A percentile compares a stretch with the other conserved stretches of the same genome.
Evolutionary conservation across 2,888 invertebrate genomes (phyloP).

Genomic region (Hemistola chrysoprasaria): DNA sequence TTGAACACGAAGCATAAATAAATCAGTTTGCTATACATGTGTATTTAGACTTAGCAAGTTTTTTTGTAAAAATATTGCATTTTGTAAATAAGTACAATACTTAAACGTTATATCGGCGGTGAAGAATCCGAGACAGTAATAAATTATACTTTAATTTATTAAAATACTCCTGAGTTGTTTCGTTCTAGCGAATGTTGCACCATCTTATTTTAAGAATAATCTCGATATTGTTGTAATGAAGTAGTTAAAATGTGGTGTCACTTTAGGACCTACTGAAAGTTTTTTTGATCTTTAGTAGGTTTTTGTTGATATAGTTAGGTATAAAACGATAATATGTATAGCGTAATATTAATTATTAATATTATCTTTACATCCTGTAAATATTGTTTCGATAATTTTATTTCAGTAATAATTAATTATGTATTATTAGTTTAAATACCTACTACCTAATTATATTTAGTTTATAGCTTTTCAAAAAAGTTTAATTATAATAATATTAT

Average conservation of each 20-base stretch:
- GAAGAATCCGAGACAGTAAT: constrained; percentile 61
- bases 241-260: constrained; percentile 75
- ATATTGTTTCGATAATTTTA: constrained; percentile 77
- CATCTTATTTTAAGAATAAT: constrained; percentile 71
- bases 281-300: constrained; percentile 66
- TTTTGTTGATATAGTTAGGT: constrained; percentile 75
- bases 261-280: constrained; percentile 71
- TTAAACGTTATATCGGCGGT: constrained; percentile 47
- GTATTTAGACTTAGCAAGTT: constrained; percentile 36
- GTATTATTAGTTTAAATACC: constrained; percentile 74
- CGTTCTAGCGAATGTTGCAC: constrained; percentile 78
- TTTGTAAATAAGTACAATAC: constrained; percentile 79
- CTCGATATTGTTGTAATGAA: constrained; percentile 69
- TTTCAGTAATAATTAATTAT: constrained; percentile 64
- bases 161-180: constrained; percentile 75
- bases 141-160: constrained; percentile 63
- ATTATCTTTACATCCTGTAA: constrained; percentile 70
- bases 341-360: constrained; percentile 54
- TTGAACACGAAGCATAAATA: neutral
- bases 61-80: constrained; percentile 69
- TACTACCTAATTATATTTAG: constrained; percentile 32
- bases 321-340: constrained; percentile 67
- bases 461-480: constrained; percentile 66
- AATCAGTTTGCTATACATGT: constrained; percentile 9
- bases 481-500: constrained; percentile 54